Evolutionary conservation across 1,140 invertebrate species (phyloP), one percentile per base, ranked within the genome.

Genomic region (Nasonia giraulti): DNA sequence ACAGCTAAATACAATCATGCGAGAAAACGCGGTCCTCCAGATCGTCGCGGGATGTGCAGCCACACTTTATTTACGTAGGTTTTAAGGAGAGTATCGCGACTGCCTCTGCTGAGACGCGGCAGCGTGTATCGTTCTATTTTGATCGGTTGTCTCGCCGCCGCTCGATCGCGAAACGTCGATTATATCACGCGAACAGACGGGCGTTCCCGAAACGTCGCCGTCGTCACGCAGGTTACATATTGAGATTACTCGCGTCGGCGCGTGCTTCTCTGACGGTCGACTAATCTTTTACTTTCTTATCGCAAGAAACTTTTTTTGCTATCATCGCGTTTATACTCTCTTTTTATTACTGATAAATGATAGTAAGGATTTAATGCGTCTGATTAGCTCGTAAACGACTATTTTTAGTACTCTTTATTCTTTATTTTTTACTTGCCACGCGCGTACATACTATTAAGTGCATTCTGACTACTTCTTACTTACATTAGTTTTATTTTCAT

Each of bases 211-310:
- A 40, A 75, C 17, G 27, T 75, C 10, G 68, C 20, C 73, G 76
- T 83, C 73, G 86, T 89, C 90, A 89, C 89, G 86, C 87, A 88
- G 87, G 90, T 91, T 91, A 91, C 90, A 87, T 86, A 90, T 37
- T 91, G 90, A 91, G 90, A 91, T 91, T 91, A 91, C 88, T 87
- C 80, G 62, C 62, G n/a, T 66, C n/a, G 62, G n/a, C 74, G 80
- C 83, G 66, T 44, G 40, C 40, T 7, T 44, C 80, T 69, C 86
- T 31, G 71, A 82, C 86, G 84, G 87, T 86, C 69, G 69, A 71
- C 69, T 71, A 47, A 85, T 84, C 79, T 66, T 87, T 85, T 84
- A 85, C 80, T 88, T 87, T 79, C 84, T 86, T 86, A 87, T 71
- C 55, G 31, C 10, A 71, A 71, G 10, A 11, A 71, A 10, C 6